phyloP scores from a whole-genome alignment of 2,888 invertebrate species.

The Micoletzkya japonica region DNA sequence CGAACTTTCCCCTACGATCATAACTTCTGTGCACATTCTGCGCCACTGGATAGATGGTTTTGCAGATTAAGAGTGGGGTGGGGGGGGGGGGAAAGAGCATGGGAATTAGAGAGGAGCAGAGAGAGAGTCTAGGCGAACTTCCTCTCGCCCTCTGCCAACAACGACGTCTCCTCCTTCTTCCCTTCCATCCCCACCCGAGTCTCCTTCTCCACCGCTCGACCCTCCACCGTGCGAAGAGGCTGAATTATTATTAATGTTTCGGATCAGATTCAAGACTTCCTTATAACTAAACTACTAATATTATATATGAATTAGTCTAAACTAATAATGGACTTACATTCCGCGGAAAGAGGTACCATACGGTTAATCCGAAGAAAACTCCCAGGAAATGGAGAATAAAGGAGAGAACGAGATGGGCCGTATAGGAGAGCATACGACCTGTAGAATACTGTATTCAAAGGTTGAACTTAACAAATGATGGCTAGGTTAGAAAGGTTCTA shows the following conservation, averaged over 20 bases:
- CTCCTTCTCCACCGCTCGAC: background rate
- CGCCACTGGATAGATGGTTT: background rate
- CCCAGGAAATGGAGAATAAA: constrained; percentile 49
- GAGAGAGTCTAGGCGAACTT: constrained; percentile 21
- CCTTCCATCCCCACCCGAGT: background rate
- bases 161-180: constrained; percentile 8
- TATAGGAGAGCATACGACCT: constrained; percentile 35
- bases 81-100: background rate
- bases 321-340: too few relatives aligned
- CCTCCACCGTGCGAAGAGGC: constrained; percentile 25
- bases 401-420: constrained; percentile 49
- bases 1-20: background rate
- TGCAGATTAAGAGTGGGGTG: constrained; percentile 1
- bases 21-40: background rate
- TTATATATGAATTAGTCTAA: too few relatives aligned
- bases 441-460: background rate
- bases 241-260: too few relatives aligned
- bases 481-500: background rate
- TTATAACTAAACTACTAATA: too few relatives aligned
- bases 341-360: constrained; percentile 59
- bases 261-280: too few relatives aligned
- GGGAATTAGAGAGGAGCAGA: background rate
- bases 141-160: background rate
- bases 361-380: constrained; percentile 48
- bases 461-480: background rate